Conservation (phyloP, 2,888 invertebrate species). For the Leucophenga montana region DNA sequence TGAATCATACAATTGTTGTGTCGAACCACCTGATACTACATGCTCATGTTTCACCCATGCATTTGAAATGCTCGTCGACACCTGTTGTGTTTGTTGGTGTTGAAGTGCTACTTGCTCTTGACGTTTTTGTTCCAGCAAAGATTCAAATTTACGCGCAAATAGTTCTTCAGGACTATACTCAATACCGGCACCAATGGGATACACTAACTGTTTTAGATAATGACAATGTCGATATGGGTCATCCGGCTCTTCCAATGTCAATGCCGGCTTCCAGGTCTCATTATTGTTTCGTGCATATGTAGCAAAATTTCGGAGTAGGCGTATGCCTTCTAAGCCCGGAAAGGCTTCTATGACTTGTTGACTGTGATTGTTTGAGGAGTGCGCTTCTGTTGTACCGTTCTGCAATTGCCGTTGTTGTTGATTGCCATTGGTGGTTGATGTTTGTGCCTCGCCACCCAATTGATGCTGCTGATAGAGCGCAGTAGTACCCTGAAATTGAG, state of each 20-base stretch:
- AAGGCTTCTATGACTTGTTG: slow-evolving; percentile 14
- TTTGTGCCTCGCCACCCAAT: slow-evolving; percentile 29
- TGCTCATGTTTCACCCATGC: slow-evolving; percentile 42
- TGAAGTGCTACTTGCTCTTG: not conserved
- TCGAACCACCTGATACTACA: slow-evolving; percentile 25
- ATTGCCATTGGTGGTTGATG: slow-evolving; percentile 13
- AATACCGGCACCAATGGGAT: slow-evolving; percentile 66
- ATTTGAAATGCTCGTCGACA: slow-evolving; percentile 42
- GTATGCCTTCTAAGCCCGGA: slow-evolving; percentile 56
- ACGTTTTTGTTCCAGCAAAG: slow-evolving; percentile 40
- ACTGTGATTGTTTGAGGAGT: slow-evolving; percentile 23
- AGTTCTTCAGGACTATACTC: slow-evolving; percentile 73
- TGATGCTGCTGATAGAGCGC: slow-evolving; percentile 23
- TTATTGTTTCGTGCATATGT: slow-evolving; percentile 69
- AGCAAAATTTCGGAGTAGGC: slow-evolving; percentile 69
- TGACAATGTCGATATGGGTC: slow-evolving; percentile 71
- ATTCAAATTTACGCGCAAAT: slow-evolving; percentile 61
- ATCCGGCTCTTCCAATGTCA: slow-evolving; percentile 71
- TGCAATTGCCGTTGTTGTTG: slow-evolving; percentile 30
- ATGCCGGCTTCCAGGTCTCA: slow-evolving; percentile 72
- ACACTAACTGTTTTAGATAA: slow-evolving; percentile 70
- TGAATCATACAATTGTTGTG: not conserved
- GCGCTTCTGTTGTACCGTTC: slow-evolving; percentile 34
- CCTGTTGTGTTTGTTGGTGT: slow-evolving; percentile 28
- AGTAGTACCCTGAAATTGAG: not conserved